Evolutionary conservation across 1,140 invertebrate genomes (phyloP), one percentile per base, ranked within the genome.

Genomic region (Drosophila bifasciata): DNA sequence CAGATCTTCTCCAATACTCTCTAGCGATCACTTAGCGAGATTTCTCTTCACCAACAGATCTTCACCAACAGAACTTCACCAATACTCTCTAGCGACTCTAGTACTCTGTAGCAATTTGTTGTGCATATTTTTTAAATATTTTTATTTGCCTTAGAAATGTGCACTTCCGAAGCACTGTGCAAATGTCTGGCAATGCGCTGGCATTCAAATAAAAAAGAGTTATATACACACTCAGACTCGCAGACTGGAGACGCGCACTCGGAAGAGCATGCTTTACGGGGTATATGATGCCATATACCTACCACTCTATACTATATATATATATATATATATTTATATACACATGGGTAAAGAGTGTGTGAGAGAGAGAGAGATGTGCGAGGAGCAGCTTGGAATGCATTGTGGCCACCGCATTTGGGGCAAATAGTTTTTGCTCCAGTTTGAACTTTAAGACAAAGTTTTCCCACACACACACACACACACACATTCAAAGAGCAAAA

Each of bases 371-470:
- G 41, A 40, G 41, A 41, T 43, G 53, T 23, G 53, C 19, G 40
- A 41, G 57, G 36, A 60, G 61, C 36, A 19, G 25, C 48, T 50
- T 60, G 46, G 50, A 61, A 76, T 67, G 49, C 74, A 77, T 77
- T 77, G 75, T 79, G 59, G 74, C 74, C 60, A 53, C 75, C 71
- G 59, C 73, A 79, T 85, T 71, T 89, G 76, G 85, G 85, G 86
- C 86, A 89, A 89, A 89, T 89, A 89, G 86, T 89, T 79, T 80
- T 76, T 89, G 85, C 74, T 89, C 84, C 64, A 89, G 79, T 89
- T 89, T 84, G 64, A 79, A 73, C 80, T 89, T 89, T 77, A 85
- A 89, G 76, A 79, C 79, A 89, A 89, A 89, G 80, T 79, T 76
- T 72, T 59, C 44, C 61, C 67, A 9, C 50, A 25, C 16, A 21